Percentiles rank a stretch among this genome's conserved stretches.
These are phyloP conservation scores for Cephus spinipes DNA, from an alignment of 2,888 invertebrate genomes.

Conservation along the genomic window DNA sequence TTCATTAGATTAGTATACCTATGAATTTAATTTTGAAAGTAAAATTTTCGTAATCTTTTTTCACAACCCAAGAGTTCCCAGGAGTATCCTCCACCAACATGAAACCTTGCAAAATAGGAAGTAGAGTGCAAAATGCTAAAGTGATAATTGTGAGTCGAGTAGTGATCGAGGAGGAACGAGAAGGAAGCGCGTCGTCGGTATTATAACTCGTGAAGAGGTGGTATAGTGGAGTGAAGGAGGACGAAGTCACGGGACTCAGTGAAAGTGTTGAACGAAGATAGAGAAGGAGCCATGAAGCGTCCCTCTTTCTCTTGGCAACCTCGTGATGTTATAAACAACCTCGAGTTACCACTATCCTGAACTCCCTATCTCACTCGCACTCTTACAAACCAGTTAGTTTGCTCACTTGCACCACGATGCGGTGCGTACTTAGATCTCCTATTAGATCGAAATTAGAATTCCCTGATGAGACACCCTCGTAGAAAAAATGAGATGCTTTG, in stretches of 20 bases:
- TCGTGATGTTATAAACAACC: not conserved
- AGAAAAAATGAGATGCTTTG: not conserved
- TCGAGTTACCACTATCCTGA: not conserved
- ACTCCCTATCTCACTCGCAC: not conserved
- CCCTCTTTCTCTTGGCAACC: not conserved
- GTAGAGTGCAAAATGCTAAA: not conserved
- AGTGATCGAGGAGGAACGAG: not conserved
- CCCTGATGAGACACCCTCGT: not conserved
- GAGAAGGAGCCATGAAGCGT: not conserved
- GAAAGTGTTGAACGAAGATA: slow-evolving; percentile 10
- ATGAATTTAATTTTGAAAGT: not conserved
- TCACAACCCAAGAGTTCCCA: not conserved
- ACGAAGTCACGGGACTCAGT: slow-evolving; percentile 53
- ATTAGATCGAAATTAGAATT: not conserved
- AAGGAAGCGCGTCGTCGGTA: not conserved
- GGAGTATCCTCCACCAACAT: not conserved
- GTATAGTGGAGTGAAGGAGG: slow-evolving; percentile 13
- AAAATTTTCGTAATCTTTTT: not conserved
- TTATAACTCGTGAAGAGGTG: slow-evolving; percentile 8
- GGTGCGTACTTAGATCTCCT: not conserved
- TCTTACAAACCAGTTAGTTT: not conserved
- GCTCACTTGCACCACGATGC: not conserved
- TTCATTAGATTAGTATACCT: not conserved
- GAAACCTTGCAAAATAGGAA: not conserved
- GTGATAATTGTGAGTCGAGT: not conserved